Percentiles rank a stretch among this genome's conserved stretches.
These are phyloP conservation scores for Lophochroa leadbeateri DNA, from an alignment of 2,113 vertebrate genomes.

Conservation along the genomic window DNA sequence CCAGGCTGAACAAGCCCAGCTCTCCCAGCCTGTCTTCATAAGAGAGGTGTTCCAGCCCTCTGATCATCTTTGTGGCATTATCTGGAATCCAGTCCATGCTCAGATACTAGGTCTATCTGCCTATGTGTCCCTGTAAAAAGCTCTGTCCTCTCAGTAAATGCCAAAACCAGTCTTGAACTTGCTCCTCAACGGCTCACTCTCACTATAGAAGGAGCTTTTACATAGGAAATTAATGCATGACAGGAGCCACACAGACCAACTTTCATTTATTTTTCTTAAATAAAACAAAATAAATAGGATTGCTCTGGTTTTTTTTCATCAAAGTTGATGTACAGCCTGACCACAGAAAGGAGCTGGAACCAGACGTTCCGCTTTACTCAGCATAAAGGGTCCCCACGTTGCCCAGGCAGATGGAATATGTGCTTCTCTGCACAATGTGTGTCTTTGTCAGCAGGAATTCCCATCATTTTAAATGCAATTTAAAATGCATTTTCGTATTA, in stretches of 20 bases:
- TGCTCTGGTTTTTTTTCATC: neutral
- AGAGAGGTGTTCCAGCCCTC: neutral
- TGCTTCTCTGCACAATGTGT: constrained; percentile 4
- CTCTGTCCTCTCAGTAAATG: neutral
- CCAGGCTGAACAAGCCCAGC: neutral
- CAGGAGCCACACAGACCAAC: neutral
- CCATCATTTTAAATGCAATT: constrained; percentile 27
- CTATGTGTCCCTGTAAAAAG: neutral
- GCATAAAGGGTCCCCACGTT: neutral
- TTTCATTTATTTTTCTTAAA: neutral
- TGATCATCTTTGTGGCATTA: neutral
- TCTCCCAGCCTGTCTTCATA: neutral
- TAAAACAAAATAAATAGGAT: neutral
- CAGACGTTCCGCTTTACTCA: constrained; percentile 48
- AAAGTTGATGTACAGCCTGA: neutral
- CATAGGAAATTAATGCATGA: neutral
- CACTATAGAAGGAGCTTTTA: neutral
- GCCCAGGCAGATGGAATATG: constrained; percentile 44
- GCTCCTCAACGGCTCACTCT: neutral
- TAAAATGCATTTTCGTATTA: constrained; percentile 49
- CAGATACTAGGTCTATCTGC: neutral
- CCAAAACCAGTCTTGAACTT: neutral
- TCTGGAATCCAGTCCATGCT: neutral
- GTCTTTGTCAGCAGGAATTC: constrained; percentile 56
- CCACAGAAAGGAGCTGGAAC: constrained; percentile 18